phyloP scores from a whole-genome alignment of 2,113 vertebrate species.

The Monarcha castaneiventris region DNA sequence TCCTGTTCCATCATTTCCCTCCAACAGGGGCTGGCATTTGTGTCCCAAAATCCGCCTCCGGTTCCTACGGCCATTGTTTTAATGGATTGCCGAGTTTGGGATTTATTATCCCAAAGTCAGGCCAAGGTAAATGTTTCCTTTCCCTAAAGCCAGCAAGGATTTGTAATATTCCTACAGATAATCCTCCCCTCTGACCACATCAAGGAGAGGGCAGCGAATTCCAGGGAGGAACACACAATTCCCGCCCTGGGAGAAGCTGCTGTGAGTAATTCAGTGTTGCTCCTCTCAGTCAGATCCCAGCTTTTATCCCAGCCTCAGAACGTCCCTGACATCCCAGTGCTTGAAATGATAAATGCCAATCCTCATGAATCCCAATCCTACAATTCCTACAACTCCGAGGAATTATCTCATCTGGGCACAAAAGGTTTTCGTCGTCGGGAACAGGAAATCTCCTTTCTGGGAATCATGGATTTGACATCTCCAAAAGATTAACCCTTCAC shows the following conservation, averaged over 20 bases:
- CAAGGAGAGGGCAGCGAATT: constrained; percentile 1
- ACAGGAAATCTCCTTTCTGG: background rate
- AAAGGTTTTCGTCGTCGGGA: background rate
- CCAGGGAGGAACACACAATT: background rate
- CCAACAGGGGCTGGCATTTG: background rate
- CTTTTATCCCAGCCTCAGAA: background rate
- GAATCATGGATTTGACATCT: background rate
- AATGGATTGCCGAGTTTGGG: constrained; percentile 13
- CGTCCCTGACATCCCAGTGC: accelerated
- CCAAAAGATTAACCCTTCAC: background rate
- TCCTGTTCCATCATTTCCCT: background rate
- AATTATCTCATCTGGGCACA: background rate
- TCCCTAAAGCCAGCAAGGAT: constrained; percentile 27
- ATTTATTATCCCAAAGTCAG: constrained; percentile 43
- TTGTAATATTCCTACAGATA: constrained; percentile 23
- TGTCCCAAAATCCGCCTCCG: background rate
- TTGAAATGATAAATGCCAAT: background rate
- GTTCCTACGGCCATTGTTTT: background rate
- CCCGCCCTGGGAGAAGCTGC: background rate
- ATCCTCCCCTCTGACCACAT: constrained; percentile 32
- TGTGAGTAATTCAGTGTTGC: background rate
- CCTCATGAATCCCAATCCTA: background rate
- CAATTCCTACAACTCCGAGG: background rate
- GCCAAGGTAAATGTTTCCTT: constrained; percentile 63
- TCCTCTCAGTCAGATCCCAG: background rate